phyloP scores from a whole-genome alignment of 2,888 invertebrate genomes.

The Ennomos erosarius region DNA sequence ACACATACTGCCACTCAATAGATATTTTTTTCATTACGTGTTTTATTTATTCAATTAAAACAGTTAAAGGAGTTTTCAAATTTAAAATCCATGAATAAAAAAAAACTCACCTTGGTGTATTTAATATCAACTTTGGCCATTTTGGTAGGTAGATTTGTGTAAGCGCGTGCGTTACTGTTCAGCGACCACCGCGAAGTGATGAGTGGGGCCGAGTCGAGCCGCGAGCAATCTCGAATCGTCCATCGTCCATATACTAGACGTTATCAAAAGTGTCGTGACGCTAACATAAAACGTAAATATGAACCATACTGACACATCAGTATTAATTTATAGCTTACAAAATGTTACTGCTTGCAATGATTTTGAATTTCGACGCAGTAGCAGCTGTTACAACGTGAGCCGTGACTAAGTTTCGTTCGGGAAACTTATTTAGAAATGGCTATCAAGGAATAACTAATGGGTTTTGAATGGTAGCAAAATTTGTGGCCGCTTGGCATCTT shows the following conservation, averaged over 20 bases:
- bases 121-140: conserved; percentile 82
- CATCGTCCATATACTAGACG: conserved; percentile 1
- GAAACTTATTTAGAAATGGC: too few relatives aligned
- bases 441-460: too few relatives aligned
- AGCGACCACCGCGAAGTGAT: conserved; percentile 42
- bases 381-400: too few relatives aligned
- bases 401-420: too few relatives aligned
- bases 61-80: too few relatives aligned
- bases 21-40: background rate
- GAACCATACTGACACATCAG: background rate
- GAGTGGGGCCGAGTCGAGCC: conserved; percentile 1
- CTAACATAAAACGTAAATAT: background rate
- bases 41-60: background rate
- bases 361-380: too few relatives aligned
- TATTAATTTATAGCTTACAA: background rate
- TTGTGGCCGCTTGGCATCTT: too few relatives aligned
- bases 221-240: too few relatives aligned
- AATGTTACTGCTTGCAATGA: background rate
- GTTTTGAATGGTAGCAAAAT: too few relatives aligned
- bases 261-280: conserved; percentile 19
- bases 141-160: conserved; percentile 41
- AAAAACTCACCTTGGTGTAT: conserved; percentile 75
- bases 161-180: conserved; percentile 46
- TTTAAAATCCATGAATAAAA: background rate
- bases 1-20: too few relatives aligned